Conservation (phyloP, 2,113 vertebrate genomes). For the Takifugu bimaculatus region DNA sequence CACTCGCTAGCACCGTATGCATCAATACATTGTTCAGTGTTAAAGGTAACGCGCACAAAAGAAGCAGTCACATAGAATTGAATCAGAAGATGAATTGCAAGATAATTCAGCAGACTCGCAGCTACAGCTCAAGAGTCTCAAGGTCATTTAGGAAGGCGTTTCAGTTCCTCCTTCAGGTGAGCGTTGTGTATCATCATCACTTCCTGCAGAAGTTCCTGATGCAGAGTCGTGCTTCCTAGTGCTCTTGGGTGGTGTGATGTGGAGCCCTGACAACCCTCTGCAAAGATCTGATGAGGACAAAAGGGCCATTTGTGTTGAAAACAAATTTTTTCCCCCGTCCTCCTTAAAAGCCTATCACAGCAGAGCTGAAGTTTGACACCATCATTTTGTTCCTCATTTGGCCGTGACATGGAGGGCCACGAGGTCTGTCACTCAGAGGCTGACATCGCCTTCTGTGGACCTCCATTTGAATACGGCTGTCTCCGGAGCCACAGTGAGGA, state of each 20-base stretch:
- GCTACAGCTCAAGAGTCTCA: neutral
- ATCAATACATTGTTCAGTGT: conserved; percentile 40
- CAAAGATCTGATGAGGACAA: conserved; percentile 33
- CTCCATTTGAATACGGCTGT: conserved; percentile 35
- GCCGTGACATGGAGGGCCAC: conserved; percentile 35
- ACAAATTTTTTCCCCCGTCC: neutral
- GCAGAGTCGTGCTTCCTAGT: conserved; percentile 38
- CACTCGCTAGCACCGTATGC: conserved; percentile 39
- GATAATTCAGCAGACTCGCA: too few relatives aligned
- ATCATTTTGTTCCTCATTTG: conserved; percentile 55
- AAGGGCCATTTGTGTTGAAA: conserved; percentile 34
- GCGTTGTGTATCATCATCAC: conserved; percentile 39
- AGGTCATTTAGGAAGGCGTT: conserved; percentile 21
- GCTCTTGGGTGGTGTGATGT: conserved; percentile 1
- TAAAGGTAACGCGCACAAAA: conserved; percentile 26
- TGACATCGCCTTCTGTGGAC: conserved; percentile 15
- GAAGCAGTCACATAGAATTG: conserved; percentile 8
- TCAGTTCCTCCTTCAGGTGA: conserved; percentile 22
- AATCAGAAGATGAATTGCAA: neutral
- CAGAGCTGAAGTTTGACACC: conserved; percentile 51
- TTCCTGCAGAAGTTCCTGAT: conserved; percentile 20
- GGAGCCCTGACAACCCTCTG: conserved; percentile 20
- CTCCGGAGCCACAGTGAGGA: conserved; percentile 13
- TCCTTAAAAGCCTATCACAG: conserved; percentile 36
- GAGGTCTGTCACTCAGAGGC: conserved; percentile 52